Conservation (phyloP, 2,113 vertebrate genomes). For the Dissostichus mawsoni region DNA sequence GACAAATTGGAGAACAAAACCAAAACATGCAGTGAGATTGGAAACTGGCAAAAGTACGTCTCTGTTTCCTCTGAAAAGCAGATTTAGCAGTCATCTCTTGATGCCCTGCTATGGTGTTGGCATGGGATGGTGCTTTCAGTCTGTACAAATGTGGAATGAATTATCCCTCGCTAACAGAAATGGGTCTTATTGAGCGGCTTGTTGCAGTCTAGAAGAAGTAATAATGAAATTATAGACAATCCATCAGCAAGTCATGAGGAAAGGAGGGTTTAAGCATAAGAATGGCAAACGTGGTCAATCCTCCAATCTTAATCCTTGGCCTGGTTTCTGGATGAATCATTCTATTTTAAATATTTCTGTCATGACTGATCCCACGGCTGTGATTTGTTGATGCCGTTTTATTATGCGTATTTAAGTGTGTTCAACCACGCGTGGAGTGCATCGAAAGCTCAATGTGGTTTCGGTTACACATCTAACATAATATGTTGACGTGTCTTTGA, state of each 20-base stretch:
- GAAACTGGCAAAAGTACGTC: slow-evolving; percentile 51
- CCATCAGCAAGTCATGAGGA: slow-evolving; percentile 49
- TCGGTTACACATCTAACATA: slow-evolving; percentile 43
- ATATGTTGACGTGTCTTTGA: slow-evolving; percentile 14
- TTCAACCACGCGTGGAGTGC: slow-evolving; percentile 44
- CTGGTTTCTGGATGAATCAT: slow-evolving; percentile 54
- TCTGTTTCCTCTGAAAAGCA: slow-evolving; percentile 63
- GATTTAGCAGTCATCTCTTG: slow-evolving; percentile 39
- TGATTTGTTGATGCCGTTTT: slow-evolving; percentile 57
- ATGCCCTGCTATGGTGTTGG: slow-evolving; percentile 55
- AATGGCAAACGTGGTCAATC: slow-evolving; percentile 52
- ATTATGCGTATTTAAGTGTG: slow-evolving; percentile 49
- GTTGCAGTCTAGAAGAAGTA: slow-evolving; percentile 71
- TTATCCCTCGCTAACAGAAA: slow-evolving; percentile 70
- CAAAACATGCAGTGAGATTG: slow-evolving; percentile 54
- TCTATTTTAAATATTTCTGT: slow-evolving; percentile 57
- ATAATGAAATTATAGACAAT: slow-evolving; percentile 71
- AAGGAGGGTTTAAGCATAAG: slow-evolving; percentile 32
- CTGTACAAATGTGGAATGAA: slow-evolving; percentile 67
- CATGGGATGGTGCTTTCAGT: slow-evolving; percentile 53
- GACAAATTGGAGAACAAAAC: slow-evolving; percentile 72
- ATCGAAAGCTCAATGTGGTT: slow-evolving; percentile 45
- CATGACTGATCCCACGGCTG: slow-evolving; percentile 36
- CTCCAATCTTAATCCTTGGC: slow-evolving; percentile 50
- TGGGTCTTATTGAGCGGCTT: slow-evolving; percentile 64